phyloP scores from a whole-genome alignment of 2,888 invertebrate genomes.

The Ormyrus rosae region DNA sequence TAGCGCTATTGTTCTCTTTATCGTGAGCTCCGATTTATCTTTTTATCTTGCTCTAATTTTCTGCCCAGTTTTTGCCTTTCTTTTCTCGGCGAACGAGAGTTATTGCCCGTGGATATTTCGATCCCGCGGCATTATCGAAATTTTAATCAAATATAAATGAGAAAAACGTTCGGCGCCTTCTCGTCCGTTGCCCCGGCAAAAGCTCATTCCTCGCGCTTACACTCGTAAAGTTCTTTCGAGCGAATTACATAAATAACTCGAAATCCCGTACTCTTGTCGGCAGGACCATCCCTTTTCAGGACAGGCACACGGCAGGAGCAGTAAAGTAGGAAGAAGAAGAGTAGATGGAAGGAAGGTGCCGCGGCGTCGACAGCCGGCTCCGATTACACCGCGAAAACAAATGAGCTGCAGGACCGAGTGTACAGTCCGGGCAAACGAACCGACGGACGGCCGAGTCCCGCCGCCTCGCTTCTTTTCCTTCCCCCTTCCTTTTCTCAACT shows the following conservation, averaged over 20 bases:
- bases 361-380: slow-evolving; percentile 65
- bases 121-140: no score
- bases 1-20: slow-evolving; percentile 41
- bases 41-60: slow-evolving; percentile 45
- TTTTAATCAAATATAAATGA: no score
- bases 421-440: slow-evolving; percentile 22
- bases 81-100: neutral
- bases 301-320: neutral
- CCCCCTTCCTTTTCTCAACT: neutral
- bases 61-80: neutral
- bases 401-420: slow-evolving; percentile 60
- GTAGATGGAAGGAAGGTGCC: slow-evolving; percentile 60
- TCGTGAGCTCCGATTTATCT: neutral
- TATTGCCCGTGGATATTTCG: no score
- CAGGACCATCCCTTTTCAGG: neutral
- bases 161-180: no score
- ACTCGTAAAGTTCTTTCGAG: no score
- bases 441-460: slow-evolving; percentile 6
- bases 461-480: neutral
- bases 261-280: no score
- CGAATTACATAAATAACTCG: no score
- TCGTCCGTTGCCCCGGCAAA: no score
- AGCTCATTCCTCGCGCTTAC: no score
- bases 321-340: no score
- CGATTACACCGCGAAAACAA: slow-evolving; percentile 68